These are phyloP conservation scores for Ceratosolen solmsi DNA, from an alignment of 1,140 invertebrate species.

Conservation along the genomic window DNA sequence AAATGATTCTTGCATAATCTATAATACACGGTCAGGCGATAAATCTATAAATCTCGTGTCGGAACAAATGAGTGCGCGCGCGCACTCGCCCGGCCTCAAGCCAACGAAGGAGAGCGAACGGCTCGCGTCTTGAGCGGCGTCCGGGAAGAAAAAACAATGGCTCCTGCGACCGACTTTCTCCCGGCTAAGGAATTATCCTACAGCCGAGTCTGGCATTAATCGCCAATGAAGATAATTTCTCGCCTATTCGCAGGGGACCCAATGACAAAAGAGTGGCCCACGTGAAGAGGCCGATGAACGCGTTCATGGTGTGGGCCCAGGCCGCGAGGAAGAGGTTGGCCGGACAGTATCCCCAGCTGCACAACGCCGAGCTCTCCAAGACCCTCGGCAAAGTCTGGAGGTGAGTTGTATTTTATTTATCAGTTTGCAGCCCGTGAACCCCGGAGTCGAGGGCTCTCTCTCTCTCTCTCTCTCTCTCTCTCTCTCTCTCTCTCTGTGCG, in stretches of 20 bases:
- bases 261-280: conserved; percentile 95
- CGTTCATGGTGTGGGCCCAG: conserved; percentile 98
- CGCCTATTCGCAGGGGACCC: conserved; percentile 47
- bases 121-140: too few species aligned
- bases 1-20: conserved; percentile 22
- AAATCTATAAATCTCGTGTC: background rate
- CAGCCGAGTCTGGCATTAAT: conserved; percentile 5
- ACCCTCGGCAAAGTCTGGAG: conserved; percentile 93
- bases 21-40: background rate
- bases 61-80: background rate
- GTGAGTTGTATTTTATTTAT: conserved; percentile 74
- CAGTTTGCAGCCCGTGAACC: too few species aligned
- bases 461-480: too few species aligned
- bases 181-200: background rate
- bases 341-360: conserved; percentile 91
- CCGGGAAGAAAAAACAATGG: background rate
- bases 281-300: conserved; percentile 96
- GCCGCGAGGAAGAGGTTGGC: conserved; percentile 90
- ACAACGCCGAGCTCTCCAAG: conserved; percentile 95
- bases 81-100: too few species aligned
- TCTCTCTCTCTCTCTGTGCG: too few species aligned
- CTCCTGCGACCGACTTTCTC: background rate
- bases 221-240: conserved; percentile 64
- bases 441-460: too few species aligned
- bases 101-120: too few species aligned